Percentiles rank a stretch among this genome's conserved stretches.
Conservation (phyloP, 64 coral and sea anemone species). For the Anthopleura sola region DNA sequence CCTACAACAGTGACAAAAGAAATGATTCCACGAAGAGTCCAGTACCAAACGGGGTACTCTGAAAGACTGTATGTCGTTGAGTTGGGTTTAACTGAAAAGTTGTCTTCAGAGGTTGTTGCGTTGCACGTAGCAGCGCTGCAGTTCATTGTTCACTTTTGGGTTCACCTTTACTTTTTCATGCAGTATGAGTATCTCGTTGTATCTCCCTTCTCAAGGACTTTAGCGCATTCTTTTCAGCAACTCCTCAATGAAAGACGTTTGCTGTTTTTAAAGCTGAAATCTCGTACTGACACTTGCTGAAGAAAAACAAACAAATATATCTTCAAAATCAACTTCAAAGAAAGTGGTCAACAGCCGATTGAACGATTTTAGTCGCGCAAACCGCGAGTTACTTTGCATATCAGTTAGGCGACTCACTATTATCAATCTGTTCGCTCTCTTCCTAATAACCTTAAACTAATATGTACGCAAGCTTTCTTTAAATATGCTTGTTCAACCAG, state of each 20-base stretch:
- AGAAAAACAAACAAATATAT: background rate
- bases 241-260: background rate
- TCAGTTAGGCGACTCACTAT: background rate
- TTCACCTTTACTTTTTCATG: background rate
- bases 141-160: background rate
- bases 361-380: background rate
- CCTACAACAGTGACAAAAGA: slow-evolving; percentile 32
- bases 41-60: slow-evolving; percentile 39
- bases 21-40: slow-evolving; percentile 28
- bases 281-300: background rate
- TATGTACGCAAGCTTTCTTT: too few relatives aligned
- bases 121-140: background rate
- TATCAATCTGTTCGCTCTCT: background rate
- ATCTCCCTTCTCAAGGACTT: background rate
- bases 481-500: too few relatives aligned
- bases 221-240: background rate
- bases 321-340: background rate
- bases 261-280: background rate
- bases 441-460: background rate
- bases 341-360: background rate
- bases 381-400: background rate
- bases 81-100: background rate
- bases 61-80: background rate
- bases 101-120: background rate
- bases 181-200: too few relatives aligned